Evolutionary conservation across 2,888 invertebrate genomes (phyloP).

Genomic region (Spilarctia lutea): DNA sequence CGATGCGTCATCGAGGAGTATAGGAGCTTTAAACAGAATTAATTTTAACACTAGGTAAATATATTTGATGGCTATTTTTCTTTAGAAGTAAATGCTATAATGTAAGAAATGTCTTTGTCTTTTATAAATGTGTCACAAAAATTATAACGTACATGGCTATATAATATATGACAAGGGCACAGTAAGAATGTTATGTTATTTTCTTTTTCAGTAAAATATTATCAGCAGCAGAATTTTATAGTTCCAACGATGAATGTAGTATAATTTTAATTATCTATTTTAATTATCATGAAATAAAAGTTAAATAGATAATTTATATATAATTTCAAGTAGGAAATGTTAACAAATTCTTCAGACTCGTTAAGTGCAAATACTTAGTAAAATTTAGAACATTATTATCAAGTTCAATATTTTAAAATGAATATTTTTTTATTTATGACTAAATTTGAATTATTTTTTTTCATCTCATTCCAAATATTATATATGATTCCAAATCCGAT

Average conservation of each 20-base stretch:
- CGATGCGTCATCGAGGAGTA: slow-evolving; percentile 99
- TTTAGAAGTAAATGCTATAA: too few species aligned
- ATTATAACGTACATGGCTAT: neutral
- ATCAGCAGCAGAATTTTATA: neutral
- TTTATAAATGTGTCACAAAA: neutral
- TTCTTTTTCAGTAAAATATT: neutral
- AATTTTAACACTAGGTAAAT: slow-evolving; percentile 99
- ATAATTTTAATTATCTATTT: too few species aligned
- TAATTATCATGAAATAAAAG: neutral
- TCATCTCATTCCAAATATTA: too few species aligned
- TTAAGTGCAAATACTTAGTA: neutral
- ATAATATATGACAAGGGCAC: neutral
- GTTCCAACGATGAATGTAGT: too few species aligned
- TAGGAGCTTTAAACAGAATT: slow-evolving; percentile 98
- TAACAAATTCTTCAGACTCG: neutral
- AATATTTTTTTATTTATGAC: neutral
- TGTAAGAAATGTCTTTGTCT: neutral
- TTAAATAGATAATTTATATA: neutral
- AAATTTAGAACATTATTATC: neutral
- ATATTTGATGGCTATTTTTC: neutral
- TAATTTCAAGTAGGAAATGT: neutral
- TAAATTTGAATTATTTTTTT: too few species aligned
- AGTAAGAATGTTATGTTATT: neutral
- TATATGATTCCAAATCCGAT: too few species aligned
- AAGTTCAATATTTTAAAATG: neutral